Evolutionary conservation across 2,888 invertebrate genomes (phyloP), one percentile per base, ranked within the genome.

Genomic region (Euspilapteryx auroguttella): DNA sequence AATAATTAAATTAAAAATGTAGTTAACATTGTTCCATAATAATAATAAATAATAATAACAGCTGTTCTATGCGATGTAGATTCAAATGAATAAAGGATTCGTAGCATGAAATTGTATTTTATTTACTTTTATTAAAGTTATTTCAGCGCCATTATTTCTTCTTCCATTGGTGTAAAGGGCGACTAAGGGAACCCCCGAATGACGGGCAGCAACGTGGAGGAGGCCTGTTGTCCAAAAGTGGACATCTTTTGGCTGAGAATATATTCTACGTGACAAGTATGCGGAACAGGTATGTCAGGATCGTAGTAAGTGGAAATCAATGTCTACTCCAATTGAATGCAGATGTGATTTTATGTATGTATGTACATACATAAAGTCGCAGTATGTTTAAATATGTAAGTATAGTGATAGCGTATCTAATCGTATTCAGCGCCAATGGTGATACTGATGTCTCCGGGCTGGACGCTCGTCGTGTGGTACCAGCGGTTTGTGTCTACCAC

Each of bases 341-440:
- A n/a, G n/a, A n/a, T n/a, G n/a, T n/a, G n/a, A 17, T 6, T 17
- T 17, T 17, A 17, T 17, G 17, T 17, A 17, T 17, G 17, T 17
- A 17, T 17, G 17, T 17, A 17, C 17, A 17, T 17, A 8, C 5
- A 17, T 17, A 17, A 5, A 17, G 8, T 17, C n/a, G n/a, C n/a
- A n/a, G n/a, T 17, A 17, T 17, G 17, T 17, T 6, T 17, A 8
- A 6, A 17, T n/a, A n/a, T n/a, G n/a, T n/a, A n/a, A 5, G 4
- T 25, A n/a, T 25, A n/a, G 14, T 10, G n/a, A 5, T 11, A 3
- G 4, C 12, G 12, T 6, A 8, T 30, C 78, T 69, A 96, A 59
- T 97, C 96, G 57, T 89, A 97, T 59, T 97, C 97, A 0, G 96
- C 93, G 17, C 96, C 97, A 42, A 97, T 95, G 0, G 95, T 94